A percentile compares a stretch with the other conserved stretches of the same genome.
phyloP scores from a whole-genome alignment of 2,888 invertebrate genomes.

The Hypomecis punctinalis region DNA sequence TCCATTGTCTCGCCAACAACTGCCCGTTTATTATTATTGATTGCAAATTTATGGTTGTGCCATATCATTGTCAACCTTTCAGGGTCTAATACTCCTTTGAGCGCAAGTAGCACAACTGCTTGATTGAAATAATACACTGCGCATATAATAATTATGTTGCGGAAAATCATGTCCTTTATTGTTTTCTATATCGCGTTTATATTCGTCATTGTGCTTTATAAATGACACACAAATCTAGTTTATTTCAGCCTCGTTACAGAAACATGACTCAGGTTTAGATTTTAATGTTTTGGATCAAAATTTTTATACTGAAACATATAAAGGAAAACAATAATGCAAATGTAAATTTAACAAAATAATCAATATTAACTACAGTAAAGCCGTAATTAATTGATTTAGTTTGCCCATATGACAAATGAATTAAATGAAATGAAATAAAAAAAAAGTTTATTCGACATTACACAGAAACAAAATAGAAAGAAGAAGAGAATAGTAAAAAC shows the following conservation, averaged over 20 bases:
- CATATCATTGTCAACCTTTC: conserved; percentile 68
- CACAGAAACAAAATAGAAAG: no score
- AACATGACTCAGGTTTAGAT: conserved; percentile 39
- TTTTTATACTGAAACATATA: not conserved
- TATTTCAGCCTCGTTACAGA: conserved; percentile 42
- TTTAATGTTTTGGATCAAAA: conserved; percentile 9
- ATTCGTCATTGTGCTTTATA: conserved; percentile 39
- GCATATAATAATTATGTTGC: conserved; percentile 41
- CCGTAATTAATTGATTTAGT: no score
- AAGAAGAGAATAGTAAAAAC: no score
- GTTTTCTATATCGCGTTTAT: conserved; percentile 38
- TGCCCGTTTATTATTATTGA: conserved; percentile 70
- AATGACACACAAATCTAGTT: conserved; percentile 46
- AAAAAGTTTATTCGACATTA: no score
- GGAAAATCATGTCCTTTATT: conserved; percentile 53
- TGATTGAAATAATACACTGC: conserved; percentile 28
- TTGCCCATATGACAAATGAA: no score
- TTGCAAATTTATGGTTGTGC: conserved; percentile 71
- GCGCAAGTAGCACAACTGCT: conserved; percentile 30
- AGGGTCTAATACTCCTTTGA: conserved; percentile 50
- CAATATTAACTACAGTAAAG: not conserved
- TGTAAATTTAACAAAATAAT: not conserved
- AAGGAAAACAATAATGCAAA: not conserved
- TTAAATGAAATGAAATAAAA: no score
- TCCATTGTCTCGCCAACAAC: conserved; percentile 71